Base-by-base conservation (phyloP, 2,888 invertebrate species). In the Dichetophora obliterata region DNA sequence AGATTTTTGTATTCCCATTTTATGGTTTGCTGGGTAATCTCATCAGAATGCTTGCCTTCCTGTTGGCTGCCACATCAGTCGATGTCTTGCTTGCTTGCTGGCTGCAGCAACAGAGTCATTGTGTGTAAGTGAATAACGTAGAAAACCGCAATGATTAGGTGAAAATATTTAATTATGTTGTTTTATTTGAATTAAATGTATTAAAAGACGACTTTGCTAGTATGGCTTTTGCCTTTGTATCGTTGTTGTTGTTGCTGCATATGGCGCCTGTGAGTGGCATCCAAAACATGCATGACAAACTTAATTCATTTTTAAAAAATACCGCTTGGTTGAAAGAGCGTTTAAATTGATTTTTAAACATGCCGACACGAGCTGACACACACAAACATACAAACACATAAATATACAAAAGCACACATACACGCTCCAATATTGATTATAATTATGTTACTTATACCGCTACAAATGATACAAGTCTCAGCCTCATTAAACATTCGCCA, bases 121-220 rank as follows among this genome's bases (percentile, higher is more conserved):
- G 19, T 27, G 34, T 54, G 54, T 54, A 27, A 52, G 19, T 54
- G 48, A 24, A 50, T 43, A 59, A 59, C 52, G 19, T 14, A 48
- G 57, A 27, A 69, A 57, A 50, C 75, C 75, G 22, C 75, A 75
- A 69, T 59, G 57, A 75, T 75, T 69, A 75, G 69, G 61, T 61
- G 59, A 59, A 75, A 59, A 48, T 59, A 59, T 69, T 69, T 11
- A 24, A 48, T 48, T 61, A 37, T 72, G 48, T 43, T 43, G 14
- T 43, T 43, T 43, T 43, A 43, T 43, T 59, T 59, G 24, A 27
- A 59, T 59, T 27, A 59, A 59, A 59, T 59, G 27, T 27, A 59
- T 59, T 59, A 59, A 59, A 59, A 27, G 59, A 50, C 34, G 52
- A 9, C 19, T 34, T 52, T 50, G 24, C 31, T 52, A n/a, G 27